Conservation (phyloP, 92 coral and sea anemone species). For the Epizoanthus illoricatus region DNA sequence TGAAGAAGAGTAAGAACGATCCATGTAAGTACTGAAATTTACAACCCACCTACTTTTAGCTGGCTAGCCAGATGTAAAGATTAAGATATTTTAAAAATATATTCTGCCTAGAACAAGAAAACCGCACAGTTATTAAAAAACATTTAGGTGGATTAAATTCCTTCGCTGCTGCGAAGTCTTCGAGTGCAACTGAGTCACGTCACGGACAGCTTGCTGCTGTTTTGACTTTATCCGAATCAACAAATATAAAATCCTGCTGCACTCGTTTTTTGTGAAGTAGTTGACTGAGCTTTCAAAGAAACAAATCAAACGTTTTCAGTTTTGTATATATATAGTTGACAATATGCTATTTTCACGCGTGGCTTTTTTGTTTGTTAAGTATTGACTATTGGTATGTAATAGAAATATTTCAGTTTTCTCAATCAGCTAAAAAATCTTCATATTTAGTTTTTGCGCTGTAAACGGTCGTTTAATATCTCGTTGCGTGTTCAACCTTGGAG, state of each 20-base stretch:
- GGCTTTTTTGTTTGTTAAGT: too few species aligned
- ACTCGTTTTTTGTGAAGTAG: not conserved
- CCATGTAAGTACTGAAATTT: slow-evolving; percentile 50
- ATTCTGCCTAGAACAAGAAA: not conserved
- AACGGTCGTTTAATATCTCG: too few species aligned
- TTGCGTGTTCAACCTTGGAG: too few species aligned
- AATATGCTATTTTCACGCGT: too few species aligned
- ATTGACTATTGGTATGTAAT: too few species aligned
- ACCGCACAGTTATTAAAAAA: not conserved
- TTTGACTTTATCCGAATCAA: not conserved
- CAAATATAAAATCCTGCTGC: not conserved
- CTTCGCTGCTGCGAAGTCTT: slow-evolving; percentile 35
- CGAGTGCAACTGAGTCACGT: slow-evolving; percentile 27
- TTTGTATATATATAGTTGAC: too few species aligned
- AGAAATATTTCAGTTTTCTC: too few species aligned
- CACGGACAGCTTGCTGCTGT: slow-evolving; percentile 14
- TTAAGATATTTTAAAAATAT: not conserved
- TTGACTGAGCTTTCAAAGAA: too few species aligned
- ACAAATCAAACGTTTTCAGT: too few species aligned
- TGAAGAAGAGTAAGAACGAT: slow-evolving; percentile 52
- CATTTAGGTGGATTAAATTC: slow-evolving; percentile 2
- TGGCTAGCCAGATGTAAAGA: not conserved
- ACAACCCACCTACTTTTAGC: not conserved
- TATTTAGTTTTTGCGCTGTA: too few species aligned
- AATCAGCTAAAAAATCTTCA: too few species aligned